Base-by-base conservation (phyloP, 53 echinoderm and acorn worm genomes). In the Hippasteria phrygiana region DNA sequence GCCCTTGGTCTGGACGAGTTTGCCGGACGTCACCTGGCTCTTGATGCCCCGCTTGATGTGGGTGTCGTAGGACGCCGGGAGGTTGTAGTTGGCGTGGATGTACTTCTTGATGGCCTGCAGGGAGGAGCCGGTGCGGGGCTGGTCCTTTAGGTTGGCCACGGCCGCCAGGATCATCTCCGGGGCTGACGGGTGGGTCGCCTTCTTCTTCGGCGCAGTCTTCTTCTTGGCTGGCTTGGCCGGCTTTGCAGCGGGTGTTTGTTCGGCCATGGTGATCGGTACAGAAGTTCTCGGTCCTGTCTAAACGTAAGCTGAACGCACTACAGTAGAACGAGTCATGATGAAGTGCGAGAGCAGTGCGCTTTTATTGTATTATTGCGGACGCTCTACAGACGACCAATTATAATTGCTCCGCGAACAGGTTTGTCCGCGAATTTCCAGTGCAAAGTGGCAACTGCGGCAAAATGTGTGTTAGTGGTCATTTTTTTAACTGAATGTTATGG, bases 31-130 rank as follows among this genome's bases (percentile, higher is more conserved):
- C 16, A 87, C 87, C 40, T 38, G 59, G 46, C 13, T 73, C 47
- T 73, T 74, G 74, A 87, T 36, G 29, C 73, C 73, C 28, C 67
- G 66, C 46, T 67, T 67, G 55, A 87, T 54, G 74, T 73, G 56
- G 39, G 33, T 38, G 40, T 56, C 74, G 56, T 55, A 55, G 29
- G 47, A 27, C 6, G 78, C 26, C 8, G 65, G 48, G 20, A 80
- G 37, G 28, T 48, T 70, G 71, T 79, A 89, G 89, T 80, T 89
- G 50, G 74, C 71, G 32, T 40, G 78, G 70, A 89, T 79, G 72
- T 89, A 89, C 46, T 80, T 89, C 71, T 89, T 89, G 42, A 89
- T 89, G 32, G 80, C 80, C 79, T 89, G 89, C 50, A 70, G 51
- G 40, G 89, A 89, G 5, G 89, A 80, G 38, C 89, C 89, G 28